Conservation (phyloP, 2,888 invertebrate genomes). For the Cephus nigrinus region DNA sequence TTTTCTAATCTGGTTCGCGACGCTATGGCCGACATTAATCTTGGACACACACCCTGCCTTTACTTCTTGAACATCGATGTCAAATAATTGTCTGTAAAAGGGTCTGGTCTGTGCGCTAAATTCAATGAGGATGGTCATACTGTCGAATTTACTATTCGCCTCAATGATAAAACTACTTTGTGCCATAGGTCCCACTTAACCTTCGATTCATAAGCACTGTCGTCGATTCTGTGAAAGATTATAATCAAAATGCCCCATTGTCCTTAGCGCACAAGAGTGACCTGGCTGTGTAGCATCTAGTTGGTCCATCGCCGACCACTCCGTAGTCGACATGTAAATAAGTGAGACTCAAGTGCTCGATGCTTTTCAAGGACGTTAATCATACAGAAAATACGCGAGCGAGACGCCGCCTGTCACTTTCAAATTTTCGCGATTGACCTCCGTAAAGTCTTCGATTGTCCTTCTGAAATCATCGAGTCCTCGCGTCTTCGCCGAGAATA, state of each 20-base stretch:
- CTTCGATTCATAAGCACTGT: conserved; percentile 21
- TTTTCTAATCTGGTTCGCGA: not conserved
- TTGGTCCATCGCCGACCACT: conserved; percentile 28
- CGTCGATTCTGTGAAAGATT: conserved; percentile 22
- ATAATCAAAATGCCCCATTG: conserved; percentile 23
- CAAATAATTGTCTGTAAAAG: conserved; percentile 17
- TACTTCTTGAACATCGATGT: conserved; percentile 29
- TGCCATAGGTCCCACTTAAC: conserved; percentile 17
- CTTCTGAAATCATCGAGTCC: not conserved
- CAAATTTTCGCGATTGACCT: not conserved
- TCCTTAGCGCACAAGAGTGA: conserved; percentile 40
- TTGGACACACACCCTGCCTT: conserved; percentile 21
- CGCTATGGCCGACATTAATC: not conserved
- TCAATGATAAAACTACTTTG: not conserved
- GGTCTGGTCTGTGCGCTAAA: conserved; percentile 34
- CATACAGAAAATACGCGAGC: not conserved
- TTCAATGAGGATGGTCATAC: conserved; percentile 24
- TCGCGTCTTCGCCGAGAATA: not conserved
- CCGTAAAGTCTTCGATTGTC: not conserved
- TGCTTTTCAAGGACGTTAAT: not conserved
- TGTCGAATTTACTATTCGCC: not conserved
- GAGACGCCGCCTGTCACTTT: not conserved
- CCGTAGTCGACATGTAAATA: conserved; percentile 21
- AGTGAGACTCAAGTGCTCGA: not conserved
- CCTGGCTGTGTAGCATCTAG: conserved; percentile 35